These are phyloP conservation scores for Takifugu bimaculatus DNA, from an alignment of 2,113 vertebrate species.

Conservation along the genomic window DNA sequence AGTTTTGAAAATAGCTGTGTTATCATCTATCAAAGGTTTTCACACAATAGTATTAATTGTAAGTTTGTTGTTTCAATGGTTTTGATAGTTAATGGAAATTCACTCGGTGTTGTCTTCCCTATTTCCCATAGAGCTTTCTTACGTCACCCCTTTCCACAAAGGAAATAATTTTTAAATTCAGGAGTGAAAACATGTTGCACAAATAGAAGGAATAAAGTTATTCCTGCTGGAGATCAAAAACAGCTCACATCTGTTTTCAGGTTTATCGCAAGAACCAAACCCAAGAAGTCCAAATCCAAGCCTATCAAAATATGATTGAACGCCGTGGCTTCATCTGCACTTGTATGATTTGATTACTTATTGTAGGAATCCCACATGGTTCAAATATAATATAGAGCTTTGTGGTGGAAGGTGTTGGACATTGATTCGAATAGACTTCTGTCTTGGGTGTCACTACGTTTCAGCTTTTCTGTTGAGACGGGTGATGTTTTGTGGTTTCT, in stretches of 20 bases:
- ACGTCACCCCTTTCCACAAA: not conserved
- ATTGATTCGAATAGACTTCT: conserved; percentile 10
- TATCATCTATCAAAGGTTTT: too few species aligned
- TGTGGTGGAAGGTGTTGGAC: conserved; percentile 2
- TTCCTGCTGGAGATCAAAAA: too few species aligned
- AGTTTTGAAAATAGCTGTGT: too few species aligned
- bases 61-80: too few species aligned
- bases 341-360: not conserved
- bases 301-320: not conserved
- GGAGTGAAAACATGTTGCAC: too few species aligned
- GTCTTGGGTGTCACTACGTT: conserved; percentile 5
- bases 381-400: conserved; percentile 19
- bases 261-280: too few species aligned
- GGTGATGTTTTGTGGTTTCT: not conserved
- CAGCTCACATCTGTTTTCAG: too few species aligned
- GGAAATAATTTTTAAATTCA: too few species aligned
- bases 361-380: conserved; percentile 20
- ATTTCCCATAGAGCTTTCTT: not conserved
- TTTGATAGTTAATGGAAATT: too few species aligned
- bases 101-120: not conserved
- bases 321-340: not conserved
- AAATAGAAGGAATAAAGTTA: too few species aligned
- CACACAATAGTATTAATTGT: too few species aligned
- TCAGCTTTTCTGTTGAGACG: conserved; percentile 10
- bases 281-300: too few species aligned